Conservation (phyloP, 2,113 vertebrate species). For the Arizona elegans region DNA sequence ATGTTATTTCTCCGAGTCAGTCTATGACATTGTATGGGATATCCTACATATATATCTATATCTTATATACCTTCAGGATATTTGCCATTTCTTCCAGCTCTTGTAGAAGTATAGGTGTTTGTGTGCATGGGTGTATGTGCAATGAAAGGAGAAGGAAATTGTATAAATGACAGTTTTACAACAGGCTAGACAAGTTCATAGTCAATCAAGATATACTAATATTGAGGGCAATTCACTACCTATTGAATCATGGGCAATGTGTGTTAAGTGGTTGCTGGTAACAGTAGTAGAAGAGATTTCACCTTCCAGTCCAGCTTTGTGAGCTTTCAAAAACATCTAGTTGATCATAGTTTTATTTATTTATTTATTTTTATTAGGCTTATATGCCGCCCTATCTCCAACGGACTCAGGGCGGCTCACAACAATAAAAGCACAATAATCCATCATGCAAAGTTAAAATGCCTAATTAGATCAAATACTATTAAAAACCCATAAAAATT, state of each 20-base stretch:
- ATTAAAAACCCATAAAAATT: too few species aligned
- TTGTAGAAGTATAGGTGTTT: neutral
- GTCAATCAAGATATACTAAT: neutral
- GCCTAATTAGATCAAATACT: too few species aligned
- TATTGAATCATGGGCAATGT: neutral
- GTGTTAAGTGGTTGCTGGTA: neutral
- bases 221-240: neutral
- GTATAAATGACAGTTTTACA: neutral
- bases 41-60: neutral
- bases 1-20: neutral
- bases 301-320: neutral
- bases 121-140: neutral
- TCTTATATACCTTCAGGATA: neutral
- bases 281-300: neutral
- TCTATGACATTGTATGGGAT: neutral
- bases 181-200: neutral
- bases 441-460: too few species aligned
- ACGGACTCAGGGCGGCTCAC: too few species aligned
- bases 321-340: neutral
- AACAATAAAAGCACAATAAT: too few species aligned
- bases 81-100: neutral
- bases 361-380: too few species aligned
- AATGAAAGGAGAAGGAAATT: neutral
- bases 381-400: too few species aligned
- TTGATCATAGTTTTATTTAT: neutral